A percentile compares a stretch with the other conserved stretches of the same genome.
These are phyloP conservation scores for Alligator mississippiensis DNA, from an alignment of 2,113 vertebrate species.

Conservation along the genomic window DNA sequence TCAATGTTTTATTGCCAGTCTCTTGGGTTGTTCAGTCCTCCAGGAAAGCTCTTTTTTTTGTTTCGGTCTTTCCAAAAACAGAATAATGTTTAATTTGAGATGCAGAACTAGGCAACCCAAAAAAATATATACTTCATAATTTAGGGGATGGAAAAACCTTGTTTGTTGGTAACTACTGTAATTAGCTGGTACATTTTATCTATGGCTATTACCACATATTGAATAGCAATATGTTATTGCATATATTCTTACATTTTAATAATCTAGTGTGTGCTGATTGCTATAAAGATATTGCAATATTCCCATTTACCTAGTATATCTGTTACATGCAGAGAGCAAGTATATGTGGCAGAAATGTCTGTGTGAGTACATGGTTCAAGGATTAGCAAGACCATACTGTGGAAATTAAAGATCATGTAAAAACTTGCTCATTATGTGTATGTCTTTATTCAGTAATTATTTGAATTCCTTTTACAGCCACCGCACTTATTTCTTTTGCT, in stretches of 20 bases:
- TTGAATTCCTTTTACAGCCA: constrained; percentile 1
- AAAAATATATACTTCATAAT: background rate
- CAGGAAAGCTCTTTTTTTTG: background rate
- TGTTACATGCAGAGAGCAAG: background rate
- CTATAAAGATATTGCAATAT: background rate
- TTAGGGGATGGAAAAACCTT: background rate
- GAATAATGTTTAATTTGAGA: background rate
- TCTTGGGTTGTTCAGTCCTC: background rate
- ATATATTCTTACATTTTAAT: background rate
- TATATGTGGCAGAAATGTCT: background rate
- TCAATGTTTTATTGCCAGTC: background rate
- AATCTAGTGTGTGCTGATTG: background rate
- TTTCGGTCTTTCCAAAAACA: background rate
- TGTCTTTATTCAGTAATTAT: background rate
- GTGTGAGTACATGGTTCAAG: background rate
- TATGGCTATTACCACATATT: background rate
- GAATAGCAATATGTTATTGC: background rate
- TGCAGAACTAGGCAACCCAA: background rate
- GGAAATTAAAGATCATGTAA: background rate
- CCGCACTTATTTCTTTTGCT: background rate
- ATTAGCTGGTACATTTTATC: background rate
- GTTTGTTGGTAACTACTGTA: background rate
- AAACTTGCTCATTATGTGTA: background rate
- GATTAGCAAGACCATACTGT: background rate
- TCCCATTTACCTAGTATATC: background rate